Percentiles rank a stretch among this genome's conserved stretches.
Conservation (phyloP, 2,797 vertebrate species). For the Poecilia picta region DNA sequence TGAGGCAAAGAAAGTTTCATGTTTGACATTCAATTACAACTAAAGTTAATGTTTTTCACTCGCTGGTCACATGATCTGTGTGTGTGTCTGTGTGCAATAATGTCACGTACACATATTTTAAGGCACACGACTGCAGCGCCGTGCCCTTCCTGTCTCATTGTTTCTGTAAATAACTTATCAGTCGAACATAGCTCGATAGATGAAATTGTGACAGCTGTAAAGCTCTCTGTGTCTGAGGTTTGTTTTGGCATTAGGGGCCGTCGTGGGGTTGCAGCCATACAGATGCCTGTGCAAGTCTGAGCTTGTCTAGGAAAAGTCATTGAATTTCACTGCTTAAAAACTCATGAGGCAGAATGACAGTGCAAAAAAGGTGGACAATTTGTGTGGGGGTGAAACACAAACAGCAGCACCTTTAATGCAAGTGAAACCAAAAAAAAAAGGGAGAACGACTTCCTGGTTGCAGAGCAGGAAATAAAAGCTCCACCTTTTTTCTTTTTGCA, state of each 20-base stretch:
- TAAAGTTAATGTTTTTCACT: background rate
- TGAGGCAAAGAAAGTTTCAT: background rate
- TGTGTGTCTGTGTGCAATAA: constrained; percentile 19
- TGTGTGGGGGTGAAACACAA: background rate
- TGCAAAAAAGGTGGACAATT: background rate
- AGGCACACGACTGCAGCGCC: background rate
- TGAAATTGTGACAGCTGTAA: background rate
- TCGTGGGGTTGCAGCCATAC: background rate
- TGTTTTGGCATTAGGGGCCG: background rate
- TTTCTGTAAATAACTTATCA: constrained; percentile 42
- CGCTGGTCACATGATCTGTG: constrained; percentile 52
- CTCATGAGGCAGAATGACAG: background rate
- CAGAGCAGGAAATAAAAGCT: constrained; percentile 23
- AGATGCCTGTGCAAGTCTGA: background rate
- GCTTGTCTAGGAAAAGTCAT: background rate
- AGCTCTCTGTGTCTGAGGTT: background rate
- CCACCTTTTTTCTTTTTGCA: background rate
- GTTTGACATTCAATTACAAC: background rate
- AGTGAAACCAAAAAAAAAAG: constrained; percentile 13
- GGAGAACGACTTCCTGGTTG: constrained; percentile 9
- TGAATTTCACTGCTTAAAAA: background rate
- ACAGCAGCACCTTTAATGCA: background rate
- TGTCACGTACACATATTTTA: constrained; percentile 66
- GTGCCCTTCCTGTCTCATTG: constrained; percentile 51
- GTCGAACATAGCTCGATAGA: background rate